A percentile compares a stretch with the other conserved stretches of the same genome.
These are phyloP conservation scores for Azorinus chamasolen DNA, from an alignment of 2,888 invertebrate genomes.

Conservation along the genomic window DNA sequence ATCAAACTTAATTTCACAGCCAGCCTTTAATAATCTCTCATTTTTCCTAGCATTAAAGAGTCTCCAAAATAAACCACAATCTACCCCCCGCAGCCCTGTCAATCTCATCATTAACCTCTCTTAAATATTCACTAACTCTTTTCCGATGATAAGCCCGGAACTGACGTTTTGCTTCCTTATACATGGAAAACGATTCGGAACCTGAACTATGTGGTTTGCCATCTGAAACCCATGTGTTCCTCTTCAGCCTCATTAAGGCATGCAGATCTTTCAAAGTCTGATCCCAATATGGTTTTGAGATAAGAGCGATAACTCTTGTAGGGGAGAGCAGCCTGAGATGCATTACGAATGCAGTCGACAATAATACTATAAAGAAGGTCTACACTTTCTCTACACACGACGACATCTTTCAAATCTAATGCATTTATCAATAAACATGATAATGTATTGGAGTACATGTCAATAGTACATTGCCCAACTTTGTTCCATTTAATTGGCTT, in stretches of 20 bases:
- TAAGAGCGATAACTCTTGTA: background rate
- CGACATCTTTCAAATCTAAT: too few species aligned
- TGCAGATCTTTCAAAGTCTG: background rate
- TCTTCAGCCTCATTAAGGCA: constrained; percentile 2
- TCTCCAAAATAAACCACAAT: constrained; percentile 1
- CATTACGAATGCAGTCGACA: background rate
- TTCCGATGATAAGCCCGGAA: background rate
- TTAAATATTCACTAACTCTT: background rate
- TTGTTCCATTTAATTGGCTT: too few species aligned
- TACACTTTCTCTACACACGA: too few species aligned
- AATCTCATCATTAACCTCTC: constrained; percentile 6
- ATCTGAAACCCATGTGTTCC: background rate
- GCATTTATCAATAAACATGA: too few species aligned
- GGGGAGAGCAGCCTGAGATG: background rate
- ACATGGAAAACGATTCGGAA: background rate
- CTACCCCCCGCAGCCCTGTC: constrained; percentile 8
- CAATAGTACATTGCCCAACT: too few species aligned
- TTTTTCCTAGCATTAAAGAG: background rate
- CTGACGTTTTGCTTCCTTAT: constrained; percentile 3
- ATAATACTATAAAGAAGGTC: background rate
- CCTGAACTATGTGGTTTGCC: background rate
- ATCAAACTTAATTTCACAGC: too few species aligned
- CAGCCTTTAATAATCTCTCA: too few species aligned
- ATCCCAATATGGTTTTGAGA: constrained; percentile 11
- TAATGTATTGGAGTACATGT: too few species aligned